These are phyloP conservation scores for Isotomurus palustris DNA, from an alignment of 2,888 invertebrate genomes.

Conservation along the genomic window DNA sequence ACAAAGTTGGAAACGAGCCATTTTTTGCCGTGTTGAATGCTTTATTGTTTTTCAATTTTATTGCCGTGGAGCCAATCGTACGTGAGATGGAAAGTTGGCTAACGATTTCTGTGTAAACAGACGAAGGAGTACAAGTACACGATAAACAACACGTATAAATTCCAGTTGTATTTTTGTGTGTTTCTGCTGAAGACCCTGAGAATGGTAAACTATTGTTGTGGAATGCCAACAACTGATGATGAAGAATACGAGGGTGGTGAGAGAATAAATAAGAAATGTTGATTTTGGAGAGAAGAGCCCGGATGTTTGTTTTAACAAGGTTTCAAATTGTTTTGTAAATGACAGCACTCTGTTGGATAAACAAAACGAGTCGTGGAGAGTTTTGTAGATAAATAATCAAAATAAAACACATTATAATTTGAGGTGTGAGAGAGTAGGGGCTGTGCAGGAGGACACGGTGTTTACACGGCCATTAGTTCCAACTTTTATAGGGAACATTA, in stretches of 20 bases:
- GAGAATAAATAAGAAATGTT: conserved; percentile 5
- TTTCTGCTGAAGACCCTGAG: not conserved
- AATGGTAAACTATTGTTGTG: conserved; percentile 12
- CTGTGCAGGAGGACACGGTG: conserved; percentile 1
- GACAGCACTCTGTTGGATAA: conserved; percentile 13
- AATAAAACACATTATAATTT: not conserved
- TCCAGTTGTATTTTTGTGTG: not conserved
- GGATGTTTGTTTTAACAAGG: conserved; percentile 13
- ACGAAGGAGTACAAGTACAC: not conserved
- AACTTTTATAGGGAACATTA: not conserved
- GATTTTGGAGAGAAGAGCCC: conserved; percentile 1
- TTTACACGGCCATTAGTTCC: not conserved
- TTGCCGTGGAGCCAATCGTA: not conserved
- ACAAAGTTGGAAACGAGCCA: conserved; percentile 8
- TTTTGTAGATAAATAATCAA: too few relatives aligned
- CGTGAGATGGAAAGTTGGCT: not conserved
- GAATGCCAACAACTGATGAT: conserved; percentile 22
- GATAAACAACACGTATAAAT: not conserved
- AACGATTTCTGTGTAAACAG: conserved; percentile 11
- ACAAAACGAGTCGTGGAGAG: too few relatives aligned
- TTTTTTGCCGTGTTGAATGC: not conserved
- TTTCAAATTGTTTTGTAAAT: conserved; percentile 14
- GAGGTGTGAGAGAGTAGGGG: not conserved
- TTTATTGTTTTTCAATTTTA: conserved; percentile 10
- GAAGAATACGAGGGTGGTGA: not conserved